These are phyloP conservation scores for Tribolium freemani DNA, from an alignment of 2,888 invertebrate genomes.

Conservation along the genomic window DNA sequence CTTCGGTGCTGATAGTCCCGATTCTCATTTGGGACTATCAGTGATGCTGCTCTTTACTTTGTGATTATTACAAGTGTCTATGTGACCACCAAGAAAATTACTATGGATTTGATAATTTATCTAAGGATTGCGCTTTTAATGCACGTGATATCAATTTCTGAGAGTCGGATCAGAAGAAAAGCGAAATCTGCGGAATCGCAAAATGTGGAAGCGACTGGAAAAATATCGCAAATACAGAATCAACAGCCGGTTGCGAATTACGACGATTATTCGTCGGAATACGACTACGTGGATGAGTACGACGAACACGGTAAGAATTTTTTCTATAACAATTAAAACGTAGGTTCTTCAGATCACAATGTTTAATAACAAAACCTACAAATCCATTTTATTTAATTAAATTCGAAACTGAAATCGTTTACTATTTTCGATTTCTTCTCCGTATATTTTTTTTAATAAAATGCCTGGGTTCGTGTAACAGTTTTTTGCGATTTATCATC, in stretches of 20 bases:
- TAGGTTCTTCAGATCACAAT: no score
- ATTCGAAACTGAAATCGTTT: no score
- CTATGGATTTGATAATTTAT: constrained; percentile 49
- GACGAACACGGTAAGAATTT: background rate
- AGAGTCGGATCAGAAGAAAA: constrained; percentile 58
- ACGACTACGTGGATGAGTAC: constrained; percentile 58
- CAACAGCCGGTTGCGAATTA: constrained; percentile 59
- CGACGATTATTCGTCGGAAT: constrained; percentile 59
- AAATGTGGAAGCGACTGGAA: constrained; percentile 42
- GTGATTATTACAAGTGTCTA: constrained; percentile 39
- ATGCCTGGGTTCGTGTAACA: no score
- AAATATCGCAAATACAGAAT: constrained; percentile 52
- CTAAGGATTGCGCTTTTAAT: constrained; percentile 54
- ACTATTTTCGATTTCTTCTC: no score
- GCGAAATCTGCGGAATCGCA: constrained; percentile 35
- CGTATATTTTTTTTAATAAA: no score
- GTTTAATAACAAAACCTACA: no score
- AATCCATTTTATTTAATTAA: no score
- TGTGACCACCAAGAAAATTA: constrained; percentile 34
- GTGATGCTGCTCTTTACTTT: constrained; percentile 50
- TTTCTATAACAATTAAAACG: background rate
- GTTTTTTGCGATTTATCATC: no score
- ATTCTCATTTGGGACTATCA: constrained; percentile 58
- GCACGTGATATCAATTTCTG: constrained; percentile 52
- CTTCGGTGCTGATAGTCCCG: constrained; percentile 48